phyloP scores from a whole-genome alignment of 1,140 invertebrate genomes.

The Monomorium pharaonis region DNA sequence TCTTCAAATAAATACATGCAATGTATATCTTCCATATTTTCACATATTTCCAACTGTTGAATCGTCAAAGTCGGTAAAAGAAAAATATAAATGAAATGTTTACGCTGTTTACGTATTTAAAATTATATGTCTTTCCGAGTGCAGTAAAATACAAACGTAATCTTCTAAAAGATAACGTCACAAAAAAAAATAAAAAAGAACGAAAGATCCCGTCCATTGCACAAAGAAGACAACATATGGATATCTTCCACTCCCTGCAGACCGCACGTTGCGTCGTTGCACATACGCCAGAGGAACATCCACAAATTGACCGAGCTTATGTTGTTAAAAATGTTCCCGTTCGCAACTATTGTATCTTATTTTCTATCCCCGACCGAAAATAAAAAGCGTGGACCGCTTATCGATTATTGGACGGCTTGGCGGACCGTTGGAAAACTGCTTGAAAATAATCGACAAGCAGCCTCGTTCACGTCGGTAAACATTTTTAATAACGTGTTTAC shows the following conservation, averaged over 20 bases:
- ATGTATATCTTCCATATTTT: not conserved
- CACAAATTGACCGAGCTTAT: constrained; percentile 48
- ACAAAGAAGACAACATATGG: constrained; percentile 36
- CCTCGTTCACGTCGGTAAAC: constrained; percentile 13
- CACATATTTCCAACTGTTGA: not conserved
- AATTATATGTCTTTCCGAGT: not conserved
- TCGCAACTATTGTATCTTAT: constrained; percentile 15
- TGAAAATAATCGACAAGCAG: constrained; percentile 6
- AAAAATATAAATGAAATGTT: not conserved
- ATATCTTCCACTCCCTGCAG: constrained; percentile 33
- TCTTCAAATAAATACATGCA: not conserved
- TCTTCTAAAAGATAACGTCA: constrained; percentile 8
- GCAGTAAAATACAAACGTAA: constrained; percentile 22
- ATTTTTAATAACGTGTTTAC: constrained; percentile 5
- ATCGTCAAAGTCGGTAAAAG: not conserved
- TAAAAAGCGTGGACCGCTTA: not conserved
- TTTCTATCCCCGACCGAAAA: not conserved
- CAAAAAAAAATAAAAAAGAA: constrained; percentile 33
- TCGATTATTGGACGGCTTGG: constrained; percentile 2
- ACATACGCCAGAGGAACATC: constrained; percentile 22
- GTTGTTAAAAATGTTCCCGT: constrained; percentile 14
- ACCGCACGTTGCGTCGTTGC: constrained; percentile 13
- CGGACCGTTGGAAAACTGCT: not conserved
- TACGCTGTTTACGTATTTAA: not conserved
- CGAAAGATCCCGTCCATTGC: not conserved